Evolutionary conservation across 2,888 invertebrate species (phyloP).

Genomic region (Patella depressa): DNA sequence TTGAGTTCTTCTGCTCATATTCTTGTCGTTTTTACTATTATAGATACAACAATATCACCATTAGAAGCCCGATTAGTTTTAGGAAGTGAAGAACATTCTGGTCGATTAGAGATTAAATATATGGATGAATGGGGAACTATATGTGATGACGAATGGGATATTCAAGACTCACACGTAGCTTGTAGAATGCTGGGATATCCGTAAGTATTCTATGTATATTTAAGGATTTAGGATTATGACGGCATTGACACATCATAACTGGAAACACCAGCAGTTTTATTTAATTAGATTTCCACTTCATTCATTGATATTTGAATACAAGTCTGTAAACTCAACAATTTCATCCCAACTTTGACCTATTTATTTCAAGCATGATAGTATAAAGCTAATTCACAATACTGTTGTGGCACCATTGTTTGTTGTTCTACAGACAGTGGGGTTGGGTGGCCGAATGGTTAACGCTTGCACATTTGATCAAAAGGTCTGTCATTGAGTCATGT

Average conservation of each 20-base stretch:
- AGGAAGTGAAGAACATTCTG: conserved; percentile 52
- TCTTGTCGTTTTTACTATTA: background rate
- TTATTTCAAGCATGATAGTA: too few species aligned
- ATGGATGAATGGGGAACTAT: conserved; percentile 65
- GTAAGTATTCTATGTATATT: conserved; percentile 24
- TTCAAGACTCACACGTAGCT: conserved; percentile 79
- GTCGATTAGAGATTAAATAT: conserved; percentile 57
- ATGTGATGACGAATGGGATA: conserved; percentile 74
- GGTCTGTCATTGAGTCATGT: too few species aligned
- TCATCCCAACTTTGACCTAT: too few species aligned
- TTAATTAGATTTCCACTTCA: too few species aligned
- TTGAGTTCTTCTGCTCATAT: too few species aligned
- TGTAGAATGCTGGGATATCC: conserved; percentile 77
- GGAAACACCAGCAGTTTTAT: too few species aligned
- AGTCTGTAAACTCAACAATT: background rate
- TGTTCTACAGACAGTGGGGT: background rate
- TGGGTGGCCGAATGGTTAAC: too few species aligned
- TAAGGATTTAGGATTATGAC: background rate
- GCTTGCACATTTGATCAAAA: too few species aligned
- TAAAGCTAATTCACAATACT: conserved; percentile 7
- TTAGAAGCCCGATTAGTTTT: conserved; percentile 47
- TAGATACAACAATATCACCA: conserved; percentile 25
- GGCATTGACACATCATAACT: too few species aligned
- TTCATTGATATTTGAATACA: background rate
- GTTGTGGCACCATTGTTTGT: background rate